Evolutionary conservation across 2,113 vertebrate species (phyloP).

Genomic region (Manacus vitellinus): DNA sequence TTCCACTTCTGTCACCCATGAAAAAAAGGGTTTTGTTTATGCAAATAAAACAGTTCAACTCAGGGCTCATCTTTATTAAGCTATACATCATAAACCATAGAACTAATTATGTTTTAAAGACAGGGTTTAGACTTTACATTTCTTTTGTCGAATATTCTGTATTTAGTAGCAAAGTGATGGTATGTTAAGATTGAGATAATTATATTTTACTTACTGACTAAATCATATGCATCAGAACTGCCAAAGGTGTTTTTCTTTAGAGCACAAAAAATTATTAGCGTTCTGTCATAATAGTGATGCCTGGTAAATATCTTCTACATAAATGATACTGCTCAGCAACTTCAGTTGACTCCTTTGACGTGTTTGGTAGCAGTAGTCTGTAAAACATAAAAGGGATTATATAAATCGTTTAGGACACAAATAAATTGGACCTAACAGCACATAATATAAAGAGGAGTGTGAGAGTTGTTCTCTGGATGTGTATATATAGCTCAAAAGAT

Average conservation of each 20-base stretch:
- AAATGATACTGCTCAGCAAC: background rate
- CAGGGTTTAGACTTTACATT: background rate
- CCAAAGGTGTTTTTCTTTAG: background rate
- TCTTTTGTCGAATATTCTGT: background rate
- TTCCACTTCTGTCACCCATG: background rate
- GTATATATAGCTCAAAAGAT: background rate
- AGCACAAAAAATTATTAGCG: background rate
- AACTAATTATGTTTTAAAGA: background rate
- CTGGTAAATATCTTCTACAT: background rate
- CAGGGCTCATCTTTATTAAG: background rate
- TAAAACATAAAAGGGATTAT: background rate
- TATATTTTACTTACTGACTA: background rate
- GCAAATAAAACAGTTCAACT: background rate
- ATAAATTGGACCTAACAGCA: background rate
- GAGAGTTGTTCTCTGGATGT: background rate
- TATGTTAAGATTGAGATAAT: background rate
- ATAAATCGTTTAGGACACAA: background rate
- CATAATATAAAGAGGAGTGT: background rate
- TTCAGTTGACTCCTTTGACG: background rate
- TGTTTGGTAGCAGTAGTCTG: background rate
- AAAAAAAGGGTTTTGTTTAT: background rate
- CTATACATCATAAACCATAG: background rate
- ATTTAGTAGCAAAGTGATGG: background rate
- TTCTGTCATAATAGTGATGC: background rate
- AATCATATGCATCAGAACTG: background rate